Evolutionary conservation across 2,797 vertebrate genomes (phyloP).

Genomic region (Trichosurus vulpecula): DNA sequence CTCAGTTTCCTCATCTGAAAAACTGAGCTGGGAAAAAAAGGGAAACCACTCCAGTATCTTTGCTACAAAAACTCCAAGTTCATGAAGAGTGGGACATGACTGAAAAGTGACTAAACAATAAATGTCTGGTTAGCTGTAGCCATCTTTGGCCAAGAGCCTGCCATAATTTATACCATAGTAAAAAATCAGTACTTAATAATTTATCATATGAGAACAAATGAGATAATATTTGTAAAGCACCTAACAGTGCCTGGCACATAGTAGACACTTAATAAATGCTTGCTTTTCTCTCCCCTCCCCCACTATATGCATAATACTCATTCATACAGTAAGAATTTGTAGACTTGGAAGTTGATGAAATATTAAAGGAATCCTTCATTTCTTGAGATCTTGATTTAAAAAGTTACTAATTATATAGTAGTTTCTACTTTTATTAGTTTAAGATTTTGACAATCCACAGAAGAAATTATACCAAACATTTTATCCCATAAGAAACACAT

Average conservation of each 20-base stretch:
- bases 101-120: not conserved
- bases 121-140: not conserved
- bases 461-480: not conserved
- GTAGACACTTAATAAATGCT: not conserved
- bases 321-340: not conserved
- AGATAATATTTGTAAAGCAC: not conserved
- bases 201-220: not conserved
- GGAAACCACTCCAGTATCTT: not conserved
- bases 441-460: not conserved
- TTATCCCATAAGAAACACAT: not conserved
- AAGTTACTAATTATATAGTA: not conserved
- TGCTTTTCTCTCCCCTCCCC: not conserved
- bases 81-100: not conserved
- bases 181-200: not conserved
- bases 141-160: not conserved
- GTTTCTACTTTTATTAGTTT: not conserved
- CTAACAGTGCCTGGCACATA: not conserved
- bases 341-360: not conserved
- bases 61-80: not conserved
- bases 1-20: not conserved
- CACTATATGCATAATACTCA: not conserved
- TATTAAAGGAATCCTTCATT: not conserved
- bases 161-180: not conserved
- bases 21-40: not conserved
- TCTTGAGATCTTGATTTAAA: not conserved